These are phyloP conservation scores for Sander vitreus DNA, from an alignment of 2,113 vertebrate species.

Conservation along the genomic window DNA sequence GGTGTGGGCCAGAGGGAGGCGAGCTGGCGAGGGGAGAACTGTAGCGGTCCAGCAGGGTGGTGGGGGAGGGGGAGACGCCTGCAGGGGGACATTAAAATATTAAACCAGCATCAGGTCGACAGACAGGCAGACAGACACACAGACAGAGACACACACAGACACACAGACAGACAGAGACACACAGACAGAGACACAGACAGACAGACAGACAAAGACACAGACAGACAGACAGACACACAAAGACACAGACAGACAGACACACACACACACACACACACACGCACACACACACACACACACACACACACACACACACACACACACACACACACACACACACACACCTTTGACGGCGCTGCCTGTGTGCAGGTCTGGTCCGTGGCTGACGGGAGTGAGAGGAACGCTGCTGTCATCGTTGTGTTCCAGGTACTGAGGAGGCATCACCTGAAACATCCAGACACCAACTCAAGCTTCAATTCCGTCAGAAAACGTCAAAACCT, in stretches of 20 bases:
- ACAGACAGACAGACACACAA: too few relatives aligned
- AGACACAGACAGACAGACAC: too few relatives aligned
- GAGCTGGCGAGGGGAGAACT: conserved; percentile 86
- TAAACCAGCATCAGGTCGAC: too few relatives aligned
- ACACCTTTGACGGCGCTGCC: conserved; percentile 61
- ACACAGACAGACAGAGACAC: conserved; percentile 27
- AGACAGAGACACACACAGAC: too few relatives aligned
- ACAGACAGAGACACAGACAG: not conserved
- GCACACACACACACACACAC: too few relatives aligned
- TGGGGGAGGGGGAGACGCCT: conserved; percentile 71
- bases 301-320: too few relatives aligned
- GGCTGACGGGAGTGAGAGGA: conserved; percentile 55
- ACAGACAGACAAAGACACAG: too few relatives aligned
- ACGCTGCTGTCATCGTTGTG: conserved; percentile 78
- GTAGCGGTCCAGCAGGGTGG: conserved; percentile 88
- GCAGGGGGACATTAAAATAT: not conserved
- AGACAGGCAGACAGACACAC: too few relatives aligned
- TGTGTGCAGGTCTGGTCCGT: conserved; percentile 74
- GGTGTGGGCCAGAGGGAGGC: conserved; percentile 78
- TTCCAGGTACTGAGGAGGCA: conserved; percentile 92
- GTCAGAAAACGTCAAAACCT: too few relatives aligned
- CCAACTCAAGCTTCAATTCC: not conserved
- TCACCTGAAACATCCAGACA: conserved; percentile 85
- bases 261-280: conserved; percentile 40
- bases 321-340: conserved; percentile 27